Conservation (phyloP, 2,888 invertebrate genomes). For the Habrosyne pyritoides region DNA sequence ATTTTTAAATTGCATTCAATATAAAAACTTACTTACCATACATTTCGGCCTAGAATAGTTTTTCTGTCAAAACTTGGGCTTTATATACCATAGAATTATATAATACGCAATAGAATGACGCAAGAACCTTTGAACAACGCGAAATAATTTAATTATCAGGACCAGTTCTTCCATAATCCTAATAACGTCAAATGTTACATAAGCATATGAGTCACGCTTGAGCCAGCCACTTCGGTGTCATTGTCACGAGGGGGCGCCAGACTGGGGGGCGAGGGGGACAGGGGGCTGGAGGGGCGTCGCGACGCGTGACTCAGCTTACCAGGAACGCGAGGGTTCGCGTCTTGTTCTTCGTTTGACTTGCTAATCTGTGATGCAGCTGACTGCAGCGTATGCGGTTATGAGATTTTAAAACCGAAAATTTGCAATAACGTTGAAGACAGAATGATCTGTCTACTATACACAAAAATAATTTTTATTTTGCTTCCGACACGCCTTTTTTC, state of each 20-base stretch:
- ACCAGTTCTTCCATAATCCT: neutral
- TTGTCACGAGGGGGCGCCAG: conserved; percentile 36
- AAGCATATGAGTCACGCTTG: conserved; percentile 3
- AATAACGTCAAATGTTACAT: neutral
- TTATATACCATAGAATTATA: too few species aligned
- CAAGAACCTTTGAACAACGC: neutral
- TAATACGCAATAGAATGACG: neutral
- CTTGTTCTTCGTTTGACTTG: conserved; percentile 35
- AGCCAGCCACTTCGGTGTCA: conserved; percentile 26
- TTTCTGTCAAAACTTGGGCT: too few species aligned
- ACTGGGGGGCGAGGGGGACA: conserved; percentile 32
- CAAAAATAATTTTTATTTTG: too few species aligned
- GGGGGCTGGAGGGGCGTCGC: conserved; percentile 31
- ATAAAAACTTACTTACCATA: too few species aligned
- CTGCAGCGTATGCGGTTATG: neutral
- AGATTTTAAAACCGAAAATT: neutral
- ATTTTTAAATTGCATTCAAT: too few species aligned
- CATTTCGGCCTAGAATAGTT: too few species aligned
- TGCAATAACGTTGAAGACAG: too few species aligned
- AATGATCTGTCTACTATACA: too few species aligned
- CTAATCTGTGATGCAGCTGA: conserved; percentile 25
- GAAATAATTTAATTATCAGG: neutral
- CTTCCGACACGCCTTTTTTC: too few species aligned
- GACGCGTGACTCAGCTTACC: conserved; percentile 50
- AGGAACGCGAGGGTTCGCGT: conserved; percentile 31